phyloP scores from a whole-genome alignment of 2,888 invertebrate species.

The Cheilosia variabilis region DNA sequence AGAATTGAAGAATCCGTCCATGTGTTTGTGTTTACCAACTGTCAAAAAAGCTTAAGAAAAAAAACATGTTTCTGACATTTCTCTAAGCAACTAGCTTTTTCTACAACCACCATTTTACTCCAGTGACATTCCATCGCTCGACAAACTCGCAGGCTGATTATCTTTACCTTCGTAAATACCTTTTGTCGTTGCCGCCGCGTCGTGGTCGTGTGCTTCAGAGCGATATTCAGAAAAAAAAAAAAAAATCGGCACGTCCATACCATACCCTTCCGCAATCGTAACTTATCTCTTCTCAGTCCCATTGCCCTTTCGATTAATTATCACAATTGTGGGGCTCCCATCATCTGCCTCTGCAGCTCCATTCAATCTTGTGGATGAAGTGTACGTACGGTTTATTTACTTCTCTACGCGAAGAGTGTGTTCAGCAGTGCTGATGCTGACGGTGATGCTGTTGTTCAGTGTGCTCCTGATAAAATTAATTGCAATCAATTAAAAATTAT shows the following conservation, averaged over 20 bases:
- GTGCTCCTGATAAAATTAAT: conserved; percentile 64
- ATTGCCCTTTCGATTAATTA: conserved; percentile 31
- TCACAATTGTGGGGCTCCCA: conserved; percentile 3
- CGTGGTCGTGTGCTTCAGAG: conserved; percentile 11
- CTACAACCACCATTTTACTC: conserved; percentile 33
- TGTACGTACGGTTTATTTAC: conserved; percentile 45
- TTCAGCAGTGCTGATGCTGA: conserved; percentile 7
- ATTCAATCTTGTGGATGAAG: conserved; percentile 21
- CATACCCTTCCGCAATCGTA: conserved; percentile 42
- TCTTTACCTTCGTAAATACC: not conserved
- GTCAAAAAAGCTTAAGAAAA: conserved; percentile 54
- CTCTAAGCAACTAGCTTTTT: conserved; percentile 40
- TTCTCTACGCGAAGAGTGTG: conserved; percentile 33
- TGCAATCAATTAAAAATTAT: conserved; percentile 65
- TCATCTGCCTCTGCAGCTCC: not conserved
- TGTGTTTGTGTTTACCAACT: conserved; percentile 9
- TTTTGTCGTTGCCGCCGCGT: not conserved
- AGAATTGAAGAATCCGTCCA: no score
- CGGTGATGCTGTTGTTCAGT: conserved; percentile 12
- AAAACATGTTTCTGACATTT: conserved; percentile 40
- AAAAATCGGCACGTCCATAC: conserved; percentile 19
- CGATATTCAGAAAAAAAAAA: conserved; percentile 5
- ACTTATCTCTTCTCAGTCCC: conserved; percentile 12
- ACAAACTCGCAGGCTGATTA: conserved; percentile 26
- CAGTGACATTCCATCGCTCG: conserved; percentile 73